Evolutionary conservation across 2,888 invertebrate species (phyloP), one percentile per base, ranked within the genome.

Genomic region (Isotomurus palustris): DNA sequence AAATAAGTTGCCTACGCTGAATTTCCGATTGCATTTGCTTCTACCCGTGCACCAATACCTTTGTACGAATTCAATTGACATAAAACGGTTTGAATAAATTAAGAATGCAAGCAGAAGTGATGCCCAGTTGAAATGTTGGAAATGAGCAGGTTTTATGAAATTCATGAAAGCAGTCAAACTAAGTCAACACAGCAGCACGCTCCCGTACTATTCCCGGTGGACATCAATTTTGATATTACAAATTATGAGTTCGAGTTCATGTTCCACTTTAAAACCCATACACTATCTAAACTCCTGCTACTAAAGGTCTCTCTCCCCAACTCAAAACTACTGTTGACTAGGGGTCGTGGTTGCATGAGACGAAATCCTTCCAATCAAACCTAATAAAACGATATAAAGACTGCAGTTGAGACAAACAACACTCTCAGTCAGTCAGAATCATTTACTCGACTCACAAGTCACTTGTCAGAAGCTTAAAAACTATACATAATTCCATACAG

Each of bases 111-210:
- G n/a, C n/a, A n/a, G n/a, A n/a, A n/a, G n/a, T n/a, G n/a, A n/a
- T n/a, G n/a, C n/a, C n/a, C n/a, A n/a, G n/a, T n/a, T n/a, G n/a
- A n/a, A n/a, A n/a, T n/a, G n/a, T n/a, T n/a, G n/a, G n/a, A n/a
- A 28, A 17, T 29, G 32, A 29, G 22, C 12, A 50, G 36, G 38
- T 17, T 32, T 22, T 38, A 22, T 19, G 41, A 55, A 54, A 40
- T 28, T 32, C n/a, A 44, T 40, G 41, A 53, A 53, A 58, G 60
- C 45, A 64, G 56, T 64, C 58, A 45, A 48, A 53, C 50, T 62
- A 60, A 66, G 66, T 58, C 62, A 66, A 66, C 60, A 66, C 53
- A 56, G 56, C 56, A 44, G 28, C 53, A 50, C 50, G 52, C 48
- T 56, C 48, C 40, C 41, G 47, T 25, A 45, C 40, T 56, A 60